Base-by-base conservation (phyloP, 2,113 vertebrate genomes). In the Malurus cyaneus region DNA sequence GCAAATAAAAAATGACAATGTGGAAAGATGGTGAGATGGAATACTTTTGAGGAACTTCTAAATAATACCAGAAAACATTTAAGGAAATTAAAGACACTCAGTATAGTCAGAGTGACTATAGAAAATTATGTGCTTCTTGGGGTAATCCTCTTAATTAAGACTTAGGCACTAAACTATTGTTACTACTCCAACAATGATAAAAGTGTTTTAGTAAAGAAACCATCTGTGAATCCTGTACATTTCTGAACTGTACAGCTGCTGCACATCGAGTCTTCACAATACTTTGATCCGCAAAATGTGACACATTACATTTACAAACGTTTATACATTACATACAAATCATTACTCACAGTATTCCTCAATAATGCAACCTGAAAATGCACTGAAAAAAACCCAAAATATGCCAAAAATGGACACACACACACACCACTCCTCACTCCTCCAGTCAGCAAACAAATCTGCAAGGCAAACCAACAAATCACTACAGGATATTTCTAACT, bases 401-500 rank as follows among this genome's bases (percentile, higher is more conserved):
- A 5, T 5, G 5, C 14, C 73, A 39, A 70, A 80, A 46, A 15
- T 0, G 0, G 3, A 59, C 32, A 49, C 20, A 46, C 14, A 1
- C 50, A 34, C 21, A 1, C 3, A 8, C 12, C 10, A 23, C 21
- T 19, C 23, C 23, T 29, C 15, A 31, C 31, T 50, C 8, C 15
- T 8, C 16, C 61, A 26, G 69, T 24, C 20, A 39, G 44, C 76
- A 39, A 83, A 73, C 36, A 53, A 86, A 42, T 50, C 90, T 31
- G 18, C 72, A 91, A 92, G 73, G 71, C 18, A 96, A 74, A 86
- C 31, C 69, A 96, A 46, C 11, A 85, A 86, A 65, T 79, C 89
- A 42, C 9, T 72, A 2, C 8, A 74, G 29, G 36, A 74, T 49
- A 41, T 62, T 88, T 95, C 78, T 44, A 39, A 74, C 62, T 76